Conservation (phyloP, 1,140 invertebrate species). For the Prorops nasuta region DNA sequence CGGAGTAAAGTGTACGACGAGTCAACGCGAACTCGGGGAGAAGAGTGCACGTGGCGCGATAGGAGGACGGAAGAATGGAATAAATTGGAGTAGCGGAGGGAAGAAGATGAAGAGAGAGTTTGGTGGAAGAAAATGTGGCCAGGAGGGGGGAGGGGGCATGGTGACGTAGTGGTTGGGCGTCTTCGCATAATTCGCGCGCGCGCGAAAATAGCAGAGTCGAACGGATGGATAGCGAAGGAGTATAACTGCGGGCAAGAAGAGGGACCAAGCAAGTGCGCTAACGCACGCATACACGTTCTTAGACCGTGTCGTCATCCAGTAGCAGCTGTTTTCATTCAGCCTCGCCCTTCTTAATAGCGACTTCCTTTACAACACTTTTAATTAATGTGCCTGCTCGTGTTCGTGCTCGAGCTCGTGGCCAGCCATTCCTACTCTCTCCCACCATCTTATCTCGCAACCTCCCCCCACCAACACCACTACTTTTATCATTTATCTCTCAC, state of each 20-base stretch:
- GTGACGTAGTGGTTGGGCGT: conserved; percentile 21
- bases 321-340: conserved; percentile 53
- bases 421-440: conserved; percentile 5
- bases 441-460: conserved; percentile 8
- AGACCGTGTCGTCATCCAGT: conserved; percentile 44
- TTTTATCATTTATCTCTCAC: neutral
- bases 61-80: neutral
- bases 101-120: too few species aligned
- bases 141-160: neutral
- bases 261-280: conserved; percentile 10
- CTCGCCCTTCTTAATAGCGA: conserved; percentile 41
- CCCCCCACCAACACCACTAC: too few species aligned
- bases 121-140: too few species aligned
- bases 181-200: conserved; percentile 30
- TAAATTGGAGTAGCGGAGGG: neutral
- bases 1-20: too few species aligned
- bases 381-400: conserved; percentile 24
- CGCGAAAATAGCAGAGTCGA: conserved; percentile 36
- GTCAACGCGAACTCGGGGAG: too few species aligned
- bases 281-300: conserved; percentile 16
- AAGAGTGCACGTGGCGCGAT: neutral
- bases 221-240: too few species aligned
- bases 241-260: too few species aligned
- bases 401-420: too few species aligned
- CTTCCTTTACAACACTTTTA: conserved; percentile 41